Conservation (phyloP, 2,888 invertebrate genomes). For the Teleogryllus oceanicus region DNA sequence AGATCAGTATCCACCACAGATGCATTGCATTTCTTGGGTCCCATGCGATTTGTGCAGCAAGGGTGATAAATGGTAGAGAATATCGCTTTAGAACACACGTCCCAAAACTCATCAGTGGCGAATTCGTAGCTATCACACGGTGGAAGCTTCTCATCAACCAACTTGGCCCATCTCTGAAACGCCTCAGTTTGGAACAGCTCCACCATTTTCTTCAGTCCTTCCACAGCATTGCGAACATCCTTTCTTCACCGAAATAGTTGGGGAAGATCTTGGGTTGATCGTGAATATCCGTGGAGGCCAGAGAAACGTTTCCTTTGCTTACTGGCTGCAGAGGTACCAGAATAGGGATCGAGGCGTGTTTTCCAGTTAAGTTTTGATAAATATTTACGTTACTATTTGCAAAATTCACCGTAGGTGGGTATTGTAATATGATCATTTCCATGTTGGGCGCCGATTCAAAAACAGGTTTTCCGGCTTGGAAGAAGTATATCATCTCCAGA, state of each 20-base stretch:
- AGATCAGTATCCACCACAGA: neutral
- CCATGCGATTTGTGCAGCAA: neutral
- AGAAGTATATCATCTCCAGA: neutral
- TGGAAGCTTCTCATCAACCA: neutral
- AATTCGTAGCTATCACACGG: neutral
- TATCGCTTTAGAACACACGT: neutral
- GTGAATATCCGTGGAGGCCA: neutral
- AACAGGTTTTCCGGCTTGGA: neutral
- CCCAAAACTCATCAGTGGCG: neutral
- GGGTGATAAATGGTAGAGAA: neutral
- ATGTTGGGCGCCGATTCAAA: neutral
- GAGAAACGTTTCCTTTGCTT: neutral
- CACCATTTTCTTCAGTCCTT: neutral
- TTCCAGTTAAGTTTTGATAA: neutral
- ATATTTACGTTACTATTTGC: neutral
- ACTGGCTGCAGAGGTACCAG: neutral
- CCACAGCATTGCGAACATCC: neutral
- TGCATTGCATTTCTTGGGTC: neutral
- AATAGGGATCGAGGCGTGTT: neutral
- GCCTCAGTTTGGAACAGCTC: neutral
- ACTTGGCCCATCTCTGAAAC: neutral
- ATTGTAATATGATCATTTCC: neutral
- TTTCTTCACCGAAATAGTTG: neutral
- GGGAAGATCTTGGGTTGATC: neutral
- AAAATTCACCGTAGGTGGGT: neutral